Conservation (phyloP, 2,797 vertebrate genomes). For the Xiphophorus birchmanni region DNA sequence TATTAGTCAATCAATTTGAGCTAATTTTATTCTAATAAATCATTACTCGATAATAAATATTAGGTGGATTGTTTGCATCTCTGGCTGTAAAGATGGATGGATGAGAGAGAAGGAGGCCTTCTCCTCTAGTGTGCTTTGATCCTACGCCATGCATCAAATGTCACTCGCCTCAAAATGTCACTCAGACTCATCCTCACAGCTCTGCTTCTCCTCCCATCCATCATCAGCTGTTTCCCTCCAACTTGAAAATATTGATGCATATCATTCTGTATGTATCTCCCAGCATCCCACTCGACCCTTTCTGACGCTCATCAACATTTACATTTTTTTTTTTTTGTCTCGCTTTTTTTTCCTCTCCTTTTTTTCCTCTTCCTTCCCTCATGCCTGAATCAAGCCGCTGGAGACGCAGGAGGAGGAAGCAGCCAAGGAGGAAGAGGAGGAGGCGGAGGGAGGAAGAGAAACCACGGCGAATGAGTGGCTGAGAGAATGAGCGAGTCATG, state of each 20-base stretch:
- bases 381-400: conserved; percentile 72
- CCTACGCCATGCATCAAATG: conserved; percentile 52
- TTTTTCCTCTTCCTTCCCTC: conserved; percentile 57
- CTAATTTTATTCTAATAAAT: too few relatives aligned
- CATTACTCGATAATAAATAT: too few relatives aligned
- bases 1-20: too few relatives aligned
- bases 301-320: conserved; percentile 63
- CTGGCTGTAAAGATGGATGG: conserved; percentile 6
- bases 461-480: conserved; percentile 84
- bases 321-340: conserved; percentile 66
- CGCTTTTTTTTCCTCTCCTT: conserved; percentile 36
- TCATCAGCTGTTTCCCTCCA: conserved; percentile 26
- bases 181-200: conserved; percentile 53
- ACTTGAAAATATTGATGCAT: conserved; percentile 50
- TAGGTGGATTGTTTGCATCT: too few relatives aligned
- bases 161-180: conserved; percentile 69
- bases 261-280: conserved; percentile 37
- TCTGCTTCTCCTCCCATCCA: conserved; percentile 29
- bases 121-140: conserved; percentile 51
- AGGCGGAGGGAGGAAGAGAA: conserved; percentile 82
- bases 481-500: conserved; percentile 82
- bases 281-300: conserved; percentile 49
- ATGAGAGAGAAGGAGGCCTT: conserved; percentile 1
- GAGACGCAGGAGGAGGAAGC: conserved; percentile 79
- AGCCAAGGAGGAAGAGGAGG: conserved; percentile 71